phyloP scores from a whole-genome alignment of 1,140 invertebrate species.

The Drosophila insularis region DNA sequence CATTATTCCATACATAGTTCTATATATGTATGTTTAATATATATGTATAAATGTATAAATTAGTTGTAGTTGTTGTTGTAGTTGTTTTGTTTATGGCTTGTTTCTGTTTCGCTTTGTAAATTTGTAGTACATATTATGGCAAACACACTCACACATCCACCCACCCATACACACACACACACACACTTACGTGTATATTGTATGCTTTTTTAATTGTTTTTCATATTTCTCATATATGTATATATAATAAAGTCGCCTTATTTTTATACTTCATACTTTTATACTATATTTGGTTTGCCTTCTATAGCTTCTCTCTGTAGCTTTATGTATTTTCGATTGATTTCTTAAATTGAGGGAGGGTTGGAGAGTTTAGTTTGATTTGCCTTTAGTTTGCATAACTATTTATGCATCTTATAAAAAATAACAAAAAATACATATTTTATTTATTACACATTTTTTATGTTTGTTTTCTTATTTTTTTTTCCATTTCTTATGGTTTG shows the following conservation, averaged over 20 bases:
- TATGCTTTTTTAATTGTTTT: not conserved
- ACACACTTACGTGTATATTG: slow-evolving; percentile 11
- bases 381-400: no score
- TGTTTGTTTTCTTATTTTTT: not conserved
- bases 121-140: slow-evolving; percentile 47
- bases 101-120: slow-evolving; percentile 39
- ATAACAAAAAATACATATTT: not conserved
- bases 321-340: not conserved
- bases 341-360: no score
- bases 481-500: not conserved
- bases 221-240: not conserved
- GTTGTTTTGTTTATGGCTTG: slow-evolving; percentile 3
- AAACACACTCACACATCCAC: not conserved
- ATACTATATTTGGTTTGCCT: not conserved
- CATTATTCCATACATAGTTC: slow-evolving; percentile 10
- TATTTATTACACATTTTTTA: no score
- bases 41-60: slow-evolving; percentile 8
- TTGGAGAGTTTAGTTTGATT: no score
- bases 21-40: not conserved
- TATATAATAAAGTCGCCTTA: not conserved
- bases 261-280: no score
- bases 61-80: slow-evolving; percentile 44
- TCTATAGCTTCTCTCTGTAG: not conserved
- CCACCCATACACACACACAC: not conserved
- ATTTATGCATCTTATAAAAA: not conserved